phyloP scores from a whole-genome alignment of 2,797 vertebrate species.

The Schizothorax lantsangensis region DNA sequence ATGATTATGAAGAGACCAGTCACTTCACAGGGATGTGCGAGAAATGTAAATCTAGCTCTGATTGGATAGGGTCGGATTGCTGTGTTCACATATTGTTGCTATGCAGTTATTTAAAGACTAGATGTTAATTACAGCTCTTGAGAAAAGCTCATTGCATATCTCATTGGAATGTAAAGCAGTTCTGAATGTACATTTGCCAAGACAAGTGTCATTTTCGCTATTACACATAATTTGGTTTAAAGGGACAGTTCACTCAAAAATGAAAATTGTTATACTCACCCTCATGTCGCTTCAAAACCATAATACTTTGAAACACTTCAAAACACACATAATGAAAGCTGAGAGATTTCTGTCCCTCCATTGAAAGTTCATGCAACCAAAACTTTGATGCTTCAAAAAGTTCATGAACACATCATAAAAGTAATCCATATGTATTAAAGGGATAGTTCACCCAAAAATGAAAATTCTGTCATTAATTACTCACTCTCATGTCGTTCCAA shows the following conservation, averaged over 20 bases:
- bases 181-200: neutral
- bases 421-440: neutral
- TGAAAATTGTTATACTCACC: neutral
- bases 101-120: conserved; percentile 31
- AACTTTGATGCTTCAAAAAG: neutral
- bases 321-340: neutral
- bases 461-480: too few relatives aligned
- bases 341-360: neutral
- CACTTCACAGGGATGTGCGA: neutral
- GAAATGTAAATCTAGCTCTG: neutral
- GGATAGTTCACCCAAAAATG: too few relatives aligned
- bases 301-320: neutral
- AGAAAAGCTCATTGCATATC: neutral
- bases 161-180: neutral
- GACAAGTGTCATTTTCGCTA: neutral
- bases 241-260: neutral
- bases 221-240: neutral
- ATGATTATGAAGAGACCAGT: conserved; percentile 1
- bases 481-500: too few relatives aligned
- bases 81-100: conserved; percentile 22
- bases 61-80: neutral
- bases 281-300: neutral
- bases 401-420: neutral
- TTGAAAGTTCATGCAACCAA: neutral
- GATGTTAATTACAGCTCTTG: neutral